Evolutionary conservation across 2,113 vertebrate species (phyloP), one percentile per base, ranked within the genome.

Genomic region (Kobus ellipsiprymnus): DNA sequence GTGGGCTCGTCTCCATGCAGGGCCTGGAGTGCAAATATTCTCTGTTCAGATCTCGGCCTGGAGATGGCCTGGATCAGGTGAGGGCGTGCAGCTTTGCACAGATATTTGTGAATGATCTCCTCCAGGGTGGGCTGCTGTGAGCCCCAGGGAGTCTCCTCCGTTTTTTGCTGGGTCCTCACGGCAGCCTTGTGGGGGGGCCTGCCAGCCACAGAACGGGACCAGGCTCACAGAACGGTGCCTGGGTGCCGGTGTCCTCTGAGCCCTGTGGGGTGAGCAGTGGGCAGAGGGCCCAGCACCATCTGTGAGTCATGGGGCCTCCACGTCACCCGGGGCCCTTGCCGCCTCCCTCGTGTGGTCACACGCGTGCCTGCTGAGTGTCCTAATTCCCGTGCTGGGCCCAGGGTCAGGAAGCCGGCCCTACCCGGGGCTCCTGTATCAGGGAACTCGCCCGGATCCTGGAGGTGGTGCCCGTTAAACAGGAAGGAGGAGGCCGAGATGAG

Each of bases 1-100:
- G 19, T 12, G 54, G 30, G 52, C 1, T 1, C 1, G 2, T 40
- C n/a, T 55, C 16, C 15, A 16, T 16, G 44, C 21, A 10, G 11
- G 29, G 80, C 78, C 54, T 3, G 23, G 44, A 17, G 25, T 4
- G 2, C 0, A 0, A 2, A 46, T 60, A 36, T 25, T 33, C 52
- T 52, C 50, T 10, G 17, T 27, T 27, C 1, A 0, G 46, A 62
- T 25, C 44, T 0, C 0, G 12, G 13, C 44, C 48, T 5, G 4
- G 80, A 54, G 78, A 19, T 1, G 19, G 48, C 11, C 54, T 8
- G 5, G 7, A 59, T 95, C 89, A n/a, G 15, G 9, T 7, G 40
- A 21, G 30, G 11, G 13, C 0, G 0, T 7, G 59, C 0, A 0
- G 6, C 44, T 25, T 5, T 0, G 48, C 5, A 12, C 6, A 21